Evolutionary conservation across 2,888 invertebrate species (phyloP), one percentile per base, ranked within the genome.

Genomic region (Bursaphelenchus okinawaensis): DNA sequence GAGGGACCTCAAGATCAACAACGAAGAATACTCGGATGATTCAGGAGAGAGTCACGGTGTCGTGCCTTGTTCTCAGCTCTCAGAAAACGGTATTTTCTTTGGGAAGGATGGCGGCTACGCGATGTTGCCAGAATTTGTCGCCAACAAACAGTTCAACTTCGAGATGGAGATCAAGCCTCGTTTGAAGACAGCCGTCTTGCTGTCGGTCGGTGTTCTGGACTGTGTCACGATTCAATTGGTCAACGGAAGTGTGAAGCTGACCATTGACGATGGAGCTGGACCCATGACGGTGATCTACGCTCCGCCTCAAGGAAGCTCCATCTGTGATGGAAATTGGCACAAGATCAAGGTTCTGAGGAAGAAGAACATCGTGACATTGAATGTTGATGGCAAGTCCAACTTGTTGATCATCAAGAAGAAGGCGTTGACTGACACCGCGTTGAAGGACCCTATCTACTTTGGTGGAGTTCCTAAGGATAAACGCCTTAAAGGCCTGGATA

Each of bases 241-340:
- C 2, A 76, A 78, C 64, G 79, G 78, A 60, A 71, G 69, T 7
- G 83, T 85, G 65, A 74, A 78, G 68, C 70, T 79, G 52, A 68
- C 74, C n/a, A 74, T 83, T 16, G 77, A 80, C 63, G 75, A 76
- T 40, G 90, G 90, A 0, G 89, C 88, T 77, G 92, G 92, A 8
- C 86, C 87, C 55, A 87, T 88, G 58, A 87, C 87, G 67, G 69
- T 76, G 9, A 54, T 68, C 23, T 71, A 74, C 67, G 63, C 62
- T 19, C 76, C 75, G 4, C 24, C 65, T 0, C 28, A 59, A 7
- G 62, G 58, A 8, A 71, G 65, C 31, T 86, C 87, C 66, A 87
- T 94, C 68, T 98, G 96, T 82, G 93, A 98, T 84, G 95, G 96
- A 56, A 87, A 90, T 63, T 98, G 95, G 95, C 94, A 96, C 82